Evolutionary conservation across 2,888 invertebrate species (phyloP).

Genomic region (Eueremaeus valkanovi): DNA sequence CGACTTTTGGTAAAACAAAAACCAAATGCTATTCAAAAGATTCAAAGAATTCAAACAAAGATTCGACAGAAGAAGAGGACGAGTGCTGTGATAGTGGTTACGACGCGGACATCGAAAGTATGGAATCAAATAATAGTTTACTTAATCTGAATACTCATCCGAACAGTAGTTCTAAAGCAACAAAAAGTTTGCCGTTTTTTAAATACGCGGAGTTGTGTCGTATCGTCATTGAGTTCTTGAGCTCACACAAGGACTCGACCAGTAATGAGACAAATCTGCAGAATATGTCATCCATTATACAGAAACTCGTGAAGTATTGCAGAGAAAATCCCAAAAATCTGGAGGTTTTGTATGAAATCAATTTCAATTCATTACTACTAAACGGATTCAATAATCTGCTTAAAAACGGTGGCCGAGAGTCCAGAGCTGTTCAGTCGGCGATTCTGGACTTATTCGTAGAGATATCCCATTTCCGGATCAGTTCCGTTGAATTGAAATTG

Average conservation of each 20-base stretch:
- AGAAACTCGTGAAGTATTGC: constrained; percentile 22
- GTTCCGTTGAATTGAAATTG: constrained; percentile 20
- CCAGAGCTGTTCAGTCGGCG: not conserved
- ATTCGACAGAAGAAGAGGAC: constrained; percentile 31
- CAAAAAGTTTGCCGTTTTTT: not conserved
- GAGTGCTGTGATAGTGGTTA: constrained; percentile 31
- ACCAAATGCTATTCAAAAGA: constrained; percentile 7
- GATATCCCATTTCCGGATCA: constrained; percentile 18
- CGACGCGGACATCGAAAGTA: constrained; percentile 37
- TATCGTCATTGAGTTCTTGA: constrained; percentile 5
- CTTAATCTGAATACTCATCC: not conserved
- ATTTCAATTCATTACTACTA: constrained; percentile 29
- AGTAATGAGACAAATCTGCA: not conserved
- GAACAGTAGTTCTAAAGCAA: not conserved
- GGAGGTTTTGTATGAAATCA: constrained; percentile 25
- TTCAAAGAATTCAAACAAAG: not conserved
- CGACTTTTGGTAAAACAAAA: not conserved
- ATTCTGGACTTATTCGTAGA: constrained; percentile 33
- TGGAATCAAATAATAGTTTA: not conserved
- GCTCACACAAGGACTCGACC: not conserved
- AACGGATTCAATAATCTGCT: constrained; percentile 1
- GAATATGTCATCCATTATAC: not conserved
- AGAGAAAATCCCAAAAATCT: constrained; percentile 34
- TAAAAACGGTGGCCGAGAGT: not conserved
- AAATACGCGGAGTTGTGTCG: constrained; percentile 19